Conservation (phyloP, 1,140 invertebrate genomes). For the Camponotus pennsylvanicus region DNA sequence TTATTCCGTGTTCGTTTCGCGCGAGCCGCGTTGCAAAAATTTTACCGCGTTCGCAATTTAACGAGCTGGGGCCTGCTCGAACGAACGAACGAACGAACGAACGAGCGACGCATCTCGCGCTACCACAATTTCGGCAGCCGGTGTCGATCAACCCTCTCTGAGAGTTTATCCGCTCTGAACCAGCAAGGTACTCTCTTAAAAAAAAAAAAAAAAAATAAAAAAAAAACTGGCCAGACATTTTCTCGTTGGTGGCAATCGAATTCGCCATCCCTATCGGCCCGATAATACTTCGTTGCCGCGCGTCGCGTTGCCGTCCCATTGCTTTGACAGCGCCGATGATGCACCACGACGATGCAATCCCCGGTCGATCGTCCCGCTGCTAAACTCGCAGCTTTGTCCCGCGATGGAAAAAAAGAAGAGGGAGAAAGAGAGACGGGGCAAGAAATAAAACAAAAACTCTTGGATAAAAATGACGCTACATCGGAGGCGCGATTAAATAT, state of each 20-base stretch:
- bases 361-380: neutral
- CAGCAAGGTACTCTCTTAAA: constrained; percentile 24
- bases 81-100: constrained; percentile 15
- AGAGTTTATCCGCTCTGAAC: constrained; percentile 44
- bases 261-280: neutral
- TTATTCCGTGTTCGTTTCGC: constrained; percentile 57
- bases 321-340: neutral
- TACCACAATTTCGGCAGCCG: constrained; percentile 47
- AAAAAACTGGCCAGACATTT: constrained; percentile 4
- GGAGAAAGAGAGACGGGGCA: too few relatives aligned
- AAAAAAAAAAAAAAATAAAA: constrained; percentile 10
- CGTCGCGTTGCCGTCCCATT: neutral
- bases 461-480: constrained; percentile 68
- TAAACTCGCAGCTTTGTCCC: constrained; percentile 27
- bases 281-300: constrained; percentile 30
- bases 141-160: constrained; percentile 58
- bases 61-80: constrained; percentile 19
- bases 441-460: constrained; percentile 47
- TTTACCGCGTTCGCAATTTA: constrained; percentile 55
- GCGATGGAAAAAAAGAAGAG: neutral
- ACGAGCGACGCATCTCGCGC: constrained; percentile 13
- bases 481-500: constrained; percentile 69
- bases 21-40: constrained; percentile 54
- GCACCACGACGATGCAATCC: neutral
- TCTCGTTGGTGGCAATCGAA: constrained; percentile 2